Evolutionary conservation across 1,140 invertebrate species (phyloP).

Genomic region (Philaenus spumarius): DNA sequence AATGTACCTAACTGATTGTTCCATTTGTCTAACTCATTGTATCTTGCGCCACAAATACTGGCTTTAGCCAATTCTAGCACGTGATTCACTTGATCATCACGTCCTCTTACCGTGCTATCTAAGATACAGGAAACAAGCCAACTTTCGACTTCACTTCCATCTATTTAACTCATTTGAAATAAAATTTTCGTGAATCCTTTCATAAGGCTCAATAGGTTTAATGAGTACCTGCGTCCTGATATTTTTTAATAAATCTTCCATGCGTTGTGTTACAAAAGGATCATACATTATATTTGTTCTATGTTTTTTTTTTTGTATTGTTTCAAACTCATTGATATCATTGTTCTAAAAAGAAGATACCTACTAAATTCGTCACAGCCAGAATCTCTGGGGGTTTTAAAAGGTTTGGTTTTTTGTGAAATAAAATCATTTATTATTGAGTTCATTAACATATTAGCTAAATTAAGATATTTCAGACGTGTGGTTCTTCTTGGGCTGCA

Average conservation of each 20-base stretch:
- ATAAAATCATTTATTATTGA: constrained; percentile 99
- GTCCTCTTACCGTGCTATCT: constrained; percentile 93
- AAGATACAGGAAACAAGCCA: constrained; percentile 98
- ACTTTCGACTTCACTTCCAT: constrained; percentile 92
- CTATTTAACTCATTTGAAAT: constrained; percentile 97
- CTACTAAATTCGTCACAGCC: constrained; percentile 98
- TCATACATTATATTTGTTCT: constrained; percentile 98
- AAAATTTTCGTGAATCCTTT: constrained; percentile 95
- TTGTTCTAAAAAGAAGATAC: constrained; percentile 99
- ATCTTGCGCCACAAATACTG: constrained; percentile 73
- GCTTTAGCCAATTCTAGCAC: constrained; percentile 84
- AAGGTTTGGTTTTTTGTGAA: constrained; percentile 99
- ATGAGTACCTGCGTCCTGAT: constrained; percentile 96
- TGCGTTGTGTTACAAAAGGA: constrained; percentile 98
- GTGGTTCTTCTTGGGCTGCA: constrained; percentile 96
- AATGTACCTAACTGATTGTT: constrained; percentile 82
- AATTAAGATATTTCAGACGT: constrained; percentile 96
- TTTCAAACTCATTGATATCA: constrained; percentile 98
- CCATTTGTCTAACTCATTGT: constrained; percentile 94
- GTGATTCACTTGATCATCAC: constrained; percentile 94
- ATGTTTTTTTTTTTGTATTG: constrained; percentile 91
- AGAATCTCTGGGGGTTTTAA: constrained; percentile 98
- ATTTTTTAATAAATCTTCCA: constrained; percentile 94
- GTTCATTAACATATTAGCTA: constrained; percentile 89
- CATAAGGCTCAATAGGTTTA: constrained; percentile 97